Percentiles rank a stretch among this genome's conserved stretches.
Conservation (phyloP, 2,113 vertebrate genomes). For the Ceyx melanurus region DNA sequence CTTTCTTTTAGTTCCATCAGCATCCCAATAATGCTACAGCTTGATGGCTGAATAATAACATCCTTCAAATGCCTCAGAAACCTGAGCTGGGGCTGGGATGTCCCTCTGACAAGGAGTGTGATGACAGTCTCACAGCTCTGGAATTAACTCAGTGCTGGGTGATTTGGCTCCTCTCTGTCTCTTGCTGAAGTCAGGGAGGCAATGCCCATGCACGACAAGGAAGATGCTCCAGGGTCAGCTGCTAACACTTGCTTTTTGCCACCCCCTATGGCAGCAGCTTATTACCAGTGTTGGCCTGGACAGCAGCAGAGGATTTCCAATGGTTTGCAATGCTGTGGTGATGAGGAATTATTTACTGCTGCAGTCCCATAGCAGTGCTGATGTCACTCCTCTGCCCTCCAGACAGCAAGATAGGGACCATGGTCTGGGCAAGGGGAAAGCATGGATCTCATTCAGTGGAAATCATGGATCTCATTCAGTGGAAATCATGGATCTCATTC, state of each 20-base stretch:
- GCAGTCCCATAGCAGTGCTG: background rate
- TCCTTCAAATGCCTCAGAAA: background rate
- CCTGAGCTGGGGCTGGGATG: background rate
- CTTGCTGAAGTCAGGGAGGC: background rate
- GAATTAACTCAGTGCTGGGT: background rate
- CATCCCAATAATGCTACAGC: background rate
- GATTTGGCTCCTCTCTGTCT: background rate
- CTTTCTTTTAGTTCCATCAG: background rate
- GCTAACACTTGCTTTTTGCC: background rate
- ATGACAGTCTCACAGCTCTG: background rate
- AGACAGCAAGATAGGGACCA: background rate
- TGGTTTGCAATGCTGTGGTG: background rate
- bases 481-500: too few species aligned
- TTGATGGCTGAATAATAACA: background rate
- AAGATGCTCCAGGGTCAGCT: background rate
- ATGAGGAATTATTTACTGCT: constrained; percentile 1
- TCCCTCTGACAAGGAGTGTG: background rate
- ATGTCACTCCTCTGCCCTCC: background rate
- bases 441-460: background rate
- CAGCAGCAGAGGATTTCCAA: background rate
- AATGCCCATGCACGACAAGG: background rate
- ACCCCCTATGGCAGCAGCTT: background rate
- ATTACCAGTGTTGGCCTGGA: background rate
- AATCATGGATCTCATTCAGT: too few species aligned
- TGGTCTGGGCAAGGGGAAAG: background rate